phyloP scores from a whole-genome alignment of 2,797 vertebrate species.

The Dipus sagitta region DNA sequence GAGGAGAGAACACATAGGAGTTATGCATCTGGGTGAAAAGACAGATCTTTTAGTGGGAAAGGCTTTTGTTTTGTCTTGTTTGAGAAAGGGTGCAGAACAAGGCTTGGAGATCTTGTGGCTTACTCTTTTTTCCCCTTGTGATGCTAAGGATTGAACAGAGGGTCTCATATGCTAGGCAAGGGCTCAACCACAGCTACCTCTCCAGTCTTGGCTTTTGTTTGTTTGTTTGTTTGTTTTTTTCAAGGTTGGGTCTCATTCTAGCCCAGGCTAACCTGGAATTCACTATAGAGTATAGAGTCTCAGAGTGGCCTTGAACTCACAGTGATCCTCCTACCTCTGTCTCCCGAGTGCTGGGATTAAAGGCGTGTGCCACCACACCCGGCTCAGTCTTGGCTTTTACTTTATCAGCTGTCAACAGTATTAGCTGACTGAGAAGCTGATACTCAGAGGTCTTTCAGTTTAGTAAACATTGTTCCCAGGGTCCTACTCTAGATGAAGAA shows the following conservation, averaged over 20 bases:
- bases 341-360: no score
- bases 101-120: not conserved
- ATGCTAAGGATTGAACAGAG: not conserved
- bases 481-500: not conserved
- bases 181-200: not conserved
- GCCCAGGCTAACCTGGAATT: no score
- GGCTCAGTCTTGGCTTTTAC: not conserved
- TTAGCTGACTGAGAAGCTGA: not conserved
- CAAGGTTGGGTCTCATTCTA: no score
- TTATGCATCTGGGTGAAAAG: no score
- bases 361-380: no score
- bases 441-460: not conserved
- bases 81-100: slow-evolving; percentile 4
- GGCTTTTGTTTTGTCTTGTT: not conserved
- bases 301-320: no score
- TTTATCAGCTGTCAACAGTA: not conserved
- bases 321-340: no score
- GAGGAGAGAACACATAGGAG: not conserved
- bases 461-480: not conserved
- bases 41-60: no score
- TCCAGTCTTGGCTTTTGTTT: not conserved
- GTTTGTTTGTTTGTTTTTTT: no score
- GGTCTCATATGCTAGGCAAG: not conserved
- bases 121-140: not conserved
- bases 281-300: no score